Percentiles rank a stretch among this genome's conserved stretches.
Evolutionary conservation across 2,888 invertebrate genomes (phyloP).

Genomic region (Ichneumoninae sp.): DNA sequence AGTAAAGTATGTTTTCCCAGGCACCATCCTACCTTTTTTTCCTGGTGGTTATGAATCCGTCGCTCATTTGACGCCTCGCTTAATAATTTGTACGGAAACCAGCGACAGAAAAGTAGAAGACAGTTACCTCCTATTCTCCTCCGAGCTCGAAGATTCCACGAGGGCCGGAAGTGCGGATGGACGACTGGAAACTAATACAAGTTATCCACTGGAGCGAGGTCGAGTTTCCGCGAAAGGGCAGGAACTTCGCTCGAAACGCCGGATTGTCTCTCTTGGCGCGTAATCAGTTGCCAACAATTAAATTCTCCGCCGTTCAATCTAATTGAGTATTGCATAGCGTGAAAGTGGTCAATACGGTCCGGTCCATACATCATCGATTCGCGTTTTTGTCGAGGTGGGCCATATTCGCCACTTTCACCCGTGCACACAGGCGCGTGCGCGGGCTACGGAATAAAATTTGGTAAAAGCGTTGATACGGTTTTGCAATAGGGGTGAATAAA

Average conservation of each 20-base stretch:
- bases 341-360: neutral
- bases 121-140: neutral
- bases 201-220: slow-evolving; percentile 26
- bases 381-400: neutral
- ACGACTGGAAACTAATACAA: slow-evolving; percentile 27
- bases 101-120: neutral
- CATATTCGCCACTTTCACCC: neutral
- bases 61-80: neutral
- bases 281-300: slow-evolving; percentile 22
- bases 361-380: neutral
- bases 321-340: neutral
- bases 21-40: neutral
- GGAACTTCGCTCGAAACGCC: slow-evolving; percentile 13
- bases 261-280: slow-evolving; percentile 1
- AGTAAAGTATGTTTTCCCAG: neutral
- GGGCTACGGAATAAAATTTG: neutral
- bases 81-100: neutral
- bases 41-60: neutral
- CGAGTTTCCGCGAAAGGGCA: neutral
- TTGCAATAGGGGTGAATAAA: slow-evolving; percentile 11
- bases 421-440: neutral
- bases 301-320: slow-evolving; percentile 1
- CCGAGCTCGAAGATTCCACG: neutral
- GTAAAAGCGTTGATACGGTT: neutral
- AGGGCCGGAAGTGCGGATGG: slow-evolving; percentile 9